A percentile compares a stretch with the other conserved stretches of the same genome.
These are phyloP conservation scores for Ptychadena robeensis DNA, from an alignment of 2,797 vertebrate genomes.

Conservation along the genomic window DNA sequence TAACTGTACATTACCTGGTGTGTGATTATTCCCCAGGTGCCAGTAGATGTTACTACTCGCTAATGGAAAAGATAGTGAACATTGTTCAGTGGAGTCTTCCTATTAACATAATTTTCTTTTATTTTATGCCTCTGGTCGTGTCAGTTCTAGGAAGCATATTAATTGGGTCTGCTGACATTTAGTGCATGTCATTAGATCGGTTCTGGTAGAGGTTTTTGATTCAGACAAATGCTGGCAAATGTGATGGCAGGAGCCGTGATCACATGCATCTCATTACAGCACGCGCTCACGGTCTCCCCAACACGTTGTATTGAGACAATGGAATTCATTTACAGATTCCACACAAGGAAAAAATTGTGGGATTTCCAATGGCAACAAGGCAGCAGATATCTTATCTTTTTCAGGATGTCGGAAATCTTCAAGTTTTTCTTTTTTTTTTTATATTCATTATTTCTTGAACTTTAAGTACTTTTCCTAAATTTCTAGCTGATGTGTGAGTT, in stretches of 20 bases:
- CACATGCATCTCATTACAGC: slow-evolving; percentile 24
- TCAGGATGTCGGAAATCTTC: not conserved
- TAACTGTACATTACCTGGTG: slow-evolving; percentile 61
- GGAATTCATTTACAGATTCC: not conserved
- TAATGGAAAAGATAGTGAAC: slow-evolving; percentile 61
- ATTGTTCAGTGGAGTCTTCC: slow-evolving; percentile 53
- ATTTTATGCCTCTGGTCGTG: slow-evolving; percentile 56
- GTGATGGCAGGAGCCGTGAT: slow-evolving; percentile 31
- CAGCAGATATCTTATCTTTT: not conserved
- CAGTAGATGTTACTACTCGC: slow-evolving; percentile 59
- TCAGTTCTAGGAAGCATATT: slow-evolving; percentile 53
- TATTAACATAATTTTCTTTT: slow-evolving; percentile 62
- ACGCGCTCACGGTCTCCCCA: not conserved
- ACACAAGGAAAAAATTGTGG: not conserved
- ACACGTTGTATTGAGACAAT: not conserved
- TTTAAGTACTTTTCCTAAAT: no score
- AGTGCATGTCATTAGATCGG: slow-evolving; percentile 39
- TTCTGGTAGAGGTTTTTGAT: slow-evolving; percentile 42
- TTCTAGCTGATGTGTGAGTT: no score
- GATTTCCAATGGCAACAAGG: not conserved
- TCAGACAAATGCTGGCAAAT: slow-evolving; percentile 37
- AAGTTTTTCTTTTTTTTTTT: not conserved
- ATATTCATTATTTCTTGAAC: not conserved
- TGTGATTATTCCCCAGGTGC: slow-evolving; percentile 59
- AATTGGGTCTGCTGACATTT: slow-evolving; percentile 55